Base-by-base conservation (phyloP, 2,888 invertebrate genomes). In the Pachycephus smyrnensis region DNA sequence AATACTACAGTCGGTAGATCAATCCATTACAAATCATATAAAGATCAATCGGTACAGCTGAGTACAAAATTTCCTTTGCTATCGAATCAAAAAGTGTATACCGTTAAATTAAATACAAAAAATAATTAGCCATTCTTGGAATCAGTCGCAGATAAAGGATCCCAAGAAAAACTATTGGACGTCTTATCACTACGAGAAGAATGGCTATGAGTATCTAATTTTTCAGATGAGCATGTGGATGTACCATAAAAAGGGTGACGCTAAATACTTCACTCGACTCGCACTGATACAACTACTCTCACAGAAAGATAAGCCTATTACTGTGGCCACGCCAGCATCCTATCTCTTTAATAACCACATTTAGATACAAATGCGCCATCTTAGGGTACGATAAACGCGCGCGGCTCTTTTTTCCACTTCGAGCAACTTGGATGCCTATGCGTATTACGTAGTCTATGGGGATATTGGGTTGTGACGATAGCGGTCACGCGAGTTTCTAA, bases 291-390 rank as follows among this genome's bases (percentile, higher is more conserved):
- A 23, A 6, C 23, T 55, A 55, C 23, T 6, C 6, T 55, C 23
- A 55, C 75, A 71, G 37, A 77, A 30, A 68, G 68, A 77, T 75
- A 79, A 76, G 40, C 77, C 73, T 55, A 79, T 80, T 77, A 80
- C 30, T 73, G 77, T 73, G 77, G 40, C 68, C 68, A 73, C 55
- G 73, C n/a, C 68, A 37, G 32, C 73, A 78, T 77, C 73, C 69
- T 76, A 77, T 78, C 78, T 78, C 75, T 76, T 77, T 83, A 83
- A 85, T 82, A 81, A 80, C 80, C 77, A 80, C 83, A 82, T 82
- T 86, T 84, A 85, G 78, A 76, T 80, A 81, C 77, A 76, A 77
- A 69, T 75, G 40, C 40, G 40, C 40, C 40, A 55, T 55, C 40
- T 55, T 55, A 15, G 40, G 40, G 40, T 23, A 55, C 23, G 40